Percentiles rank a stretch among this genome's conserved stretches.
Conservation (phyloP, 2,888 invertebrate genomes). For the Hofmannophila pseudospretella region DNA sequence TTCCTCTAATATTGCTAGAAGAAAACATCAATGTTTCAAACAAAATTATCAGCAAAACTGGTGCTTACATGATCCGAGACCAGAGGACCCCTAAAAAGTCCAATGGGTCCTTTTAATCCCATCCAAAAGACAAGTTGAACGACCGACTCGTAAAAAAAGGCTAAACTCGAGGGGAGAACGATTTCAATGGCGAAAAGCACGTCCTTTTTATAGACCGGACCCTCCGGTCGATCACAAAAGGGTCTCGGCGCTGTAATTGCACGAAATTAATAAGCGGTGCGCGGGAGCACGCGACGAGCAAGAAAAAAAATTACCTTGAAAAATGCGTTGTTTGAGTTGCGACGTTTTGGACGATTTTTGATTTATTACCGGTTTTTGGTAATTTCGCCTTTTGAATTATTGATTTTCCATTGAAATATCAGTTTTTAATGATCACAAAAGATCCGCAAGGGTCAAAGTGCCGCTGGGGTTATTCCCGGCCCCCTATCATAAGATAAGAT, state of each 20-base stretch:
- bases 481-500: no score
- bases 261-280: conserved; percentile 11
- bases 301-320: no score
- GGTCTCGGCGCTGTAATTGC: conserved; percentile 1
- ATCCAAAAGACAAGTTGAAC: conserved; percentile 52
- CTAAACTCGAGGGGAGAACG: conserved; percentile 21
- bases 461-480: no score
- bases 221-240: conserved; percentile 2
- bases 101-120: conserved; percentile 28
- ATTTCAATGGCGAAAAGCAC: conserved; percentile 25
- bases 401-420: no score
- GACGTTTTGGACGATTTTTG: neutral
- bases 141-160: conserved; percentile 36
- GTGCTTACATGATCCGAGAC: no score
- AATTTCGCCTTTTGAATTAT: no score
- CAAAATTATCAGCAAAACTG: no score
- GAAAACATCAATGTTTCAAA: no score
- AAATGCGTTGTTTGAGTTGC: conserved; percentile 7
- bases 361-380: no score
- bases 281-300: conserved; percentile 21
- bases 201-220: conserved; percentile 2
- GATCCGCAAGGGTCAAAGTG: no score
- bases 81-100: conserved; percentile 7
- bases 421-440: no score
- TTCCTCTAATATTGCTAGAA: no score